phyloP scores from a whole-genome alignment of 2,797 vertebrate genomes.

The Sebastes diaconus region DNA sequence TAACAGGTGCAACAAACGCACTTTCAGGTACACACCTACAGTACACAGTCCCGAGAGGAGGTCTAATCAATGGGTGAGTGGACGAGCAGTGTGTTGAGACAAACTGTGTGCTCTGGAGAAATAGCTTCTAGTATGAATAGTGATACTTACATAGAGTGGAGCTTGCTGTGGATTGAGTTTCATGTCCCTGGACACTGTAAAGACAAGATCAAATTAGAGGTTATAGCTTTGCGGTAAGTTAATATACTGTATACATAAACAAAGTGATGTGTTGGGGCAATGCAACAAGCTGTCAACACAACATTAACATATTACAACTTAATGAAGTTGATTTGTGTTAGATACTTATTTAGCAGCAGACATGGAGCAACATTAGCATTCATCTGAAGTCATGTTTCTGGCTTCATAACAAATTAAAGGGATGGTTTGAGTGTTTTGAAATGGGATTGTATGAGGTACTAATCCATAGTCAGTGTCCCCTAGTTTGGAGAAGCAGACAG shows the following conservation, averaged over 20 bases:
- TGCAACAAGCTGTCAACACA: not conserved
- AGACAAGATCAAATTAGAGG: conserved; percentile 54
- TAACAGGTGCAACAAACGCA: conserved; percentile 6
- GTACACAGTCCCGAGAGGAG: not conserved
- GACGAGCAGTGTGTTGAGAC: not conserved
- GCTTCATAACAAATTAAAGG: not conserved
- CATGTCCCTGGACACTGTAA: conserved; percentile 95
- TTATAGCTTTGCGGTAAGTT: not conserved
- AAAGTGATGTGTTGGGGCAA: not conserved
- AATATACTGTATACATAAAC: not conserved
- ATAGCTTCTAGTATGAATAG: not conserved
- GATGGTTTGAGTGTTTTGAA: not conserved
- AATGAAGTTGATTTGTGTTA: not conserved
- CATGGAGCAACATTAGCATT: not conserved
- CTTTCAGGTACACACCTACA: not conserved
- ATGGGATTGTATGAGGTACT: not conserved
- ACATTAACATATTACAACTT: not conserved
- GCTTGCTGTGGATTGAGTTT: conserved; percentile 98
- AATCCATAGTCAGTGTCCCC: no score
- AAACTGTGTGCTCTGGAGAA: not conserved
- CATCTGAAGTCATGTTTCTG: not conserved
- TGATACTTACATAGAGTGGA: conserved; percentile 95
- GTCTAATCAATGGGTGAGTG: not conserved
- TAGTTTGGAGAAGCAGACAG: no score
- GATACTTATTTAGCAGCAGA: not conserved